These are phyloP conservation scores for Epinephelus awoara DNA, from an alignment of 2,797 vertebrate species.

Conservation along the genomic window DNA sequence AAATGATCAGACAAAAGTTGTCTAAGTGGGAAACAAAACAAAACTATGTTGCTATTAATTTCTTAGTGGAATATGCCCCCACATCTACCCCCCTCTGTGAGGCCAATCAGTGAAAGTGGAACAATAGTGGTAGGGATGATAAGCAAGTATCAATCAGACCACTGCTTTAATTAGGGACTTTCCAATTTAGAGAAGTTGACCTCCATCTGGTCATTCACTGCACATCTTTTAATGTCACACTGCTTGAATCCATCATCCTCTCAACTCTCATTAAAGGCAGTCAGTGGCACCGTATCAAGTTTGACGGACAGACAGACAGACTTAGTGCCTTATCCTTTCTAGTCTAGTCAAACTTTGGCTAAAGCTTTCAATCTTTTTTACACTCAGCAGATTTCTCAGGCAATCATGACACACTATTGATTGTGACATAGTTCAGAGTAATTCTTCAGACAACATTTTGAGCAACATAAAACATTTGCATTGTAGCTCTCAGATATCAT, in stretches of 20 bases:
- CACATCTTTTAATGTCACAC: slow-evolving; percentile 9
- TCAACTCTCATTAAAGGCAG: slow-evolving; percentile 5
- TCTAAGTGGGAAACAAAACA: not conserved
- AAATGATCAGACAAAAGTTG: no score
- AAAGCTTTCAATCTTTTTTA: not conserved
- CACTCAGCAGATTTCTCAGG: not conserved
- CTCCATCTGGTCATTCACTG: not conserved
- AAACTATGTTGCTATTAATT: not conserved
- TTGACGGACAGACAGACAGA: slow-evolving; percentile 1
- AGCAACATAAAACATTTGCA: not conserved
- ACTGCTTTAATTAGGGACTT: not conserved
- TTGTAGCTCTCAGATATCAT: not conserved
- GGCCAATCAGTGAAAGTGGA: not conserved
- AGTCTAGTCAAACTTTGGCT: not conserved
- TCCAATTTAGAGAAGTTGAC: slow-evolving; percentile 5
- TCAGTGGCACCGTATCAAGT: slow-evolving; percentile 11
- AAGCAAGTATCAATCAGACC: slow-evolving; percentile 3
- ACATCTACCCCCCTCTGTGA: not conserved
- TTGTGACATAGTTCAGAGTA: not conserved
- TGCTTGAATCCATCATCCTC: slow-evolving; percentile 17
- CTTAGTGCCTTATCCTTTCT: not conserved
- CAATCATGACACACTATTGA: not conserved
- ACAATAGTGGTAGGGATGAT: not conserved
- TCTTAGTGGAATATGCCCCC: not conserved
- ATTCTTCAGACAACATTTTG: slow-evolving; percentile 2